Percentiles rank a stretch among this genome's conserved stretches.
These are phyloP conservation scores for Lithobates pipiens DNA, from an alignment of 2,797 vertebrate genomes.

Conservation along the genomic window DNA sequence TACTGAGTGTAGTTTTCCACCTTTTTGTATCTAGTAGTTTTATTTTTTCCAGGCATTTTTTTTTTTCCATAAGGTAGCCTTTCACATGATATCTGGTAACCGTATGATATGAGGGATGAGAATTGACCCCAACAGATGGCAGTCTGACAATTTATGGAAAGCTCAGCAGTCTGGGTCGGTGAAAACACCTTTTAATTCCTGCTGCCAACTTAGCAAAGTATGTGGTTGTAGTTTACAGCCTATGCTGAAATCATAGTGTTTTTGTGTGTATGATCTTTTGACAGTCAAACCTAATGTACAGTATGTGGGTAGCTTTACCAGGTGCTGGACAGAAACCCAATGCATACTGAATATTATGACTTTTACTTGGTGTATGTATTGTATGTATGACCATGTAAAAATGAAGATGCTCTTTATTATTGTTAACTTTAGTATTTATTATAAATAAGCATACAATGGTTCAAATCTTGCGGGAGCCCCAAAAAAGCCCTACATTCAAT, in stretches of 20 bases:
- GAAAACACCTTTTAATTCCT: neutral
- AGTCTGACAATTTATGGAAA: neutral
- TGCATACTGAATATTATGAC: neutral
- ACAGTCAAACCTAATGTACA: neutral
- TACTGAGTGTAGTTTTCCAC: neutral
- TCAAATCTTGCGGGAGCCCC: no score
- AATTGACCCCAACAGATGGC: neutral
- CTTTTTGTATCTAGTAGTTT: neutral
- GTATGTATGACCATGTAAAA: no score
- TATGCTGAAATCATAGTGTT: no score
- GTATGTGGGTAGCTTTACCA: neutral
- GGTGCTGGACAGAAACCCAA: neutral
- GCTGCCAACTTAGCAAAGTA: neutral
- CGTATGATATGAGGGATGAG: neutral
- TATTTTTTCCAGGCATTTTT: neutral
- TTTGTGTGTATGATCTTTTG: no score
- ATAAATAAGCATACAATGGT: no score
- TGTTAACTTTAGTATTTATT: no score
- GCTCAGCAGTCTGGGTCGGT: neutral
- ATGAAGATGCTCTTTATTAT: no score
- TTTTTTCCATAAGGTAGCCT: neutral
- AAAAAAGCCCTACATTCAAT: neutral
- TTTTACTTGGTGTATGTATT: no score
- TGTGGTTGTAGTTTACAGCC: no score
- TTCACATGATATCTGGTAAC: neutral